Base-by-base conservation (phyloP, 2,888 invertebrate species). In the Drosophila barbarae region DNA sequence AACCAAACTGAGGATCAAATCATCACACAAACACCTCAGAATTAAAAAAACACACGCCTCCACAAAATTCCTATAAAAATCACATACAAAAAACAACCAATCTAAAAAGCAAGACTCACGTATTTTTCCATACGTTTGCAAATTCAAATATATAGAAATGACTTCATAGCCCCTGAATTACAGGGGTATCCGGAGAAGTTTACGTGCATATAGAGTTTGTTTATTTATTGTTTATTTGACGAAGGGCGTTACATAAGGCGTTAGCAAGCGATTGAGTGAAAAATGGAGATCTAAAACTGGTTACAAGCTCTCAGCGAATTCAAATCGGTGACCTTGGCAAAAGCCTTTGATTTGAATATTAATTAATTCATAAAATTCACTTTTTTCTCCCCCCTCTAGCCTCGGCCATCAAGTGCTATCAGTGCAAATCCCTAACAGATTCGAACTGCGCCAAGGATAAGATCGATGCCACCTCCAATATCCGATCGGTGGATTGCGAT, bases 401-500 rank as follows among this genome's bases (percentile, higher is more conserved):
- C 12, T 77, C 77, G 32, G 89, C 88, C 57, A 89, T 88, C 47
- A 86, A 78, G 70, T 88, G 88, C 58, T 88, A 88, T 68, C 86
- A 87, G 38, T 88, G 88, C 71, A 85, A 86, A 63, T 89, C 89
- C 5, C 61, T 87, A 4, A 79, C 83, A 49, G 88, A 89, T 73
- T 66, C 74, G 8, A 83, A 82, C 34, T 89, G 89, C 69, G 80
- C 79, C 64, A 80, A 77, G 12, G 88, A 88, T 0, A 78, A 74
- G 34, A 69, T 87, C 44, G 86, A 87, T 61, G 71, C 44, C 7
- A 63, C 26, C n/a, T 83, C 77, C 26, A 78, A 83, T 34, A 75
- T 88, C 7, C 84, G 72, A 2, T 59, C 73, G 13, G 88, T 89
- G 38, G 88, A 88, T 44, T 88, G 88, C 52, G 86, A 89, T 30